Percentiles rank a stretch among this genome's conserved stretches.
Evolutionary conservation across 2,888 invertebrate species (phyloP).

Genomic region (Eupithecia centaureata): DNA sequence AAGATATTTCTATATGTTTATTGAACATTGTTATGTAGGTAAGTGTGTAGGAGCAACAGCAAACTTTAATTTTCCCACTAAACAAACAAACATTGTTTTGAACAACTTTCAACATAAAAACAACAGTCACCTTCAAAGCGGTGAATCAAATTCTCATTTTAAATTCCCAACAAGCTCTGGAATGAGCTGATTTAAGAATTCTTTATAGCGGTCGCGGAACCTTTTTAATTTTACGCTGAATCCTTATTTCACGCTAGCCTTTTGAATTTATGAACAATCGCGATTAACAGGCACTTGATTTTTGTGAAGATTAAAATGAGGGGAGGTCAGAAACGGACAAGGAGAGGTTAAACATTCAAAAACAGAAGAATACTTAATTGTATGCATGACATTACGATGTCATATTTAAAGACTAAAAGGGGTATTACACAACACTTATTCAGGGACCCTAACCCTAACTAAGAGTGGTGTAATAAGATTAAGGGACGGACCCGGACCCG

Average conservation of each 20-base stretch:
- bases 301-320: conserved; percentile 8
- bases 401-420: not conserved
- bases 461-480: too few relatives aligned
- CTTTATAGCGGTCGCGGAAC: conserved; percentile 31
- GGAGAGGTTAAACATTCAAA: not conserved
- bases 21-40: not conserved
- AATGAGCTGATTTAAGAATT: conserved; percentile 45
- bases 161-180: conserved; percentile 53
- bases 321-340: not conserved
- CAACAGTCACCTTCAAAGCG: conserved; percentile 34
- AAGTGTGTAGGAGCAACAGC: not conserved
- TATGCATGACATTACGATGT: too few relatives aligned
- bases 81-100: not conserved
- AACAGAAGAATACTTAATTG: too few relatives aligned
- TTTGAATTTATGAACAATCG: conserved; percentile 39
- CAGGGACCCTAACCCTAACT: too few relatives aligned
- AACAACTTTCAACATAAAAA: conserved; percentile 25
- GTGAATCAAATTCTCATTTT: conserved; percentile 52
- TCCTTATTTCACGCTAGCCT: conserved; percentile 32
- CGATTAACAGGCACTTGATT: conserved; percentile 21
- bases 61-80: not conserved
- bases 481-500: too few relatives aligned
- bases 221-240: conserved; percentile 42
- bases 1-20: not conserved
- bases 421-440: too few relatives aligned